Percentiles rank a stretch among this genome's conserved stretches.
phyloP scores from a whole-genome alignment of 2,797 vertebrate species.

The Telmatherina bonti region DNA sequence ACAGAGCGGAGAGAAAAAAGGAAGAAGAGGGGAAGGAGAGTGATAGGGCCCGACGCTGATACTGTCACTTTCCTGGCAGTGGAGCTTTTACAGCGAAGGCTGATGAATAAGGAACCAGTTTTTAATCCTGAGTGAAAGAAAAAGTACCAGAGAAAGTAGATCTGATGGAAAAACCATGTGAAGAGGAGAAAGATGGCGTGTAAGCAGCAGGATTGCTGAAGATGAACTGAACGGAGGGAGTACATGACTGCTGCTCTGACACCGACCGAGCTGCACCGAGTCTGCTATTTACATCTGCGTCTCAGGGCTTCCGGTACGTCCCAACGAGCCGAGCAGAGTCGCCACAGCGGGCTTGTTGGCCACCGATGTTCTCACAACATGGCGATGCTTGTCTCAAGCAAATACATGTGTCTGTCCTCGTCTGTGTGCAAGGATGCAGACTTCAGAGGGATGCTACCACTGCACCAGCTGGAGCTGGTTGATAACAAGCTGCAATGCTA shows the following conservation, averaged over 20 bases:
- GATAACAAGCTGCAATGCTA: no score
- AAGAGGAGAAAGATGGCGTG: conserved; percentile 19
- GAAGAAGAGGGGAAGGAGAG: conserved; percentile 24
- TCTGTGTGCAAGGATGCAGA: conserved; percentile 12
- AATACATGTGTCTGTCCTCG: conserved; percentile 31
- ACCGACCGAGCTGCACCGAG: conserved; percentile 48
- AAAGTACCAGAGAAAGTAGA: conserved; percentile 9
- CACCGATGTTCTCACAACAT: conserved; percentile 70
- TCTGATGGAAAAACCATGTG: conserved; percentile 57
- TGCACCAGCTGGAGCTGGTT: no score
- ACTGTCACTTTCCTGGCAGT: conserved; percentile 60
- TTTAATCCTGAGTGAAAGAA: conserved; percentile 22
- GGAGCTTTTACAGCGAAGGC: conserved; percentile 30
- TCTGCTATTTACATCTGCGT: conserved; percentile 71
- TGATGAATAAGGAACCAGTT: conserved; percentile 34
- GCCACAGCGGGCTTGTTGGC: conserved; percentile 55
- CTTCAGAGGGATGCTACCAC: background rate
- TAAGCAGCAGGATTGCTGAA: conserved; percentile 32
- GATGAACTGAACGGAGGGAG: conserved; percentile 56
- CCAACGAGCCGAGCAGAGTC: conserved; percentile 66
- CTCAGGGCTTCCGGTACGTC: conserved; percentile 37
- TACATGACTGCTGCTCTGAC: conserved; percentile 40
- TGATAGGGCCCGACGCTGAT: conserved; percentile 43
- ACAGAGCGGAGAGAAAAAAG: conserved; percentile 24
- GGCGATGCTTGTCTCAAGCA: conserved; percentile 42